Conservation (phyloP, 1,140 invertebrate genomes). For the Araneus ventricosus region DNA sequence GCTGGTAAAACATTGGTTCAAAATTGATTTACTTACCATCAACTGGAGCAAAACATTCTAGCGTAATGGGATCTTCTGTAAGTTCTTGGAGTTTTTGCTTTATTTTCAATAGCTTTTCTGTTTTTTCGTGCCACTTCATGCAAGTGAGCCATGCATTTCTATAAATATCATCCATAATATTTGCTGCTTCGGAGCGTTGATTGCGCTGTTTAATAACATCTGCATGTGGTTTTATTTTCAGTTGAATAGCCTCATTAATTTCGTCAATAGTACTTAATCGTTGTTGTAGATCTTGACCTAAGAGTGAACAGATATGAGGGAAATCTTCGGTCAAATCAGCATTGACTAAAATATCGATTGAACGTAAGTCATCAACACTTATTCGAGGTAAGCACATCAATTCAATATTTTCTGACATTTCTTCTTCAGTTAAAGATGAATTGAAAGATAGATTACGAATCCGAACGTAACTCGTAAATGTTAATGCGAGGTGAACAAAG, state of each 20-base stretch:
- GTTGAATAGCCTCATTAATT: neutral
- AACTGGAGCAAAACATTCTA: neutral
- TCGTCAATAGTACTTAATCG: neutral
- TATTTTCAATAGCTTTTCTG: neutral
- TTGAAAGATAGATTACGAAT: no score
- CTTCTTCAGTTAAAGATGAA: neutral
- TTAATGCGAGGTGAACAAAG: no score
- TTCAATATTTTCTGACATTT: neutral
- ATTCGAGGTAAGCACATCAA: neutral
- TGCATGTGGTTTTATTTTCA: neutral
- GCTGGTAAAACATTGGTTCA: neutral
- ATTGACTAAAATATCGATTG: neutral
- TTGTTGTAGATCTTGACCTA: neutral
- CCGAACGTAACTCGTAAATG: no score
- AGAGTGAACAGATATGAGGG: neutral
- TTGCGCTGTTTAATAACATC: neutral
- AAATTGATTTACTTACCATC: neutral
- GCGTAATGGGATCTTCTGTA: neutral
- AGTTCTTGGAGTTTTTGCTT: neutral
- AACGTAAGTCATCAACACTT: neutral
- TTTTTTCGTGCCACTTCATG: neutral
- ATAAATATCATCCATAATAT: neutral
- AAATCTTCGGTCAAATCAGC: neutral
- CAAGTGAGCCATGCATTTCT: neutral
- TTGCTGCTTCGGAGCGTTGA: neutral